Conservation (phyloP, 2,113 vertebrate species). For the Centropristis striata region DNA sequence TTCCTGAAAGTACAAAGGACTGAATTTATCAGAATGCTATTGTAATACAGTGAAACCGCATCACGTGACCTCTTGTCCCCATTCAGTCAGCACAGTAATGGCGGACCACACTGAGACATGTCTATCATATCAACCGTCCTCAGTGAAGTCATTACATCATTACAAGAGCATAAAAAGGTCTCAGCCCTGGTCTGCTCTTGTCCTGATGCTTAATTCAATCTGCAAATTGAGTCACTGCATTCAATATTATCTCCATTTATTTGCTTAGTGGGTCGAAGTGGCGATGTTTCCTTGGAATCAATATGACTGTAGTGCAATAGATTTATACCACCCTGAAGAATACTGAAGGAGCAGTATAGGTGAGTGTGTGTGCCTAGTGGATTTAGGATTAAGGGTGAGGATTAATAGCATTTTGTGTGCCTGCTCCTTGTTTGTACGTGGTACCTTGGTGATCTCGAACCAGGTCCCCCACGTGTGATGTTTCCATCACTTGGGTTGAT, state of each 20-base stretch:
- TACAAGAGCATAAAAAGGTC: conserved; percentile 45
- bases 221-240: conserved; percentile 60
- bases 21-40: conserved; percentile 13
- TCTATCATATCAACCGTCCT: conserved; percentile 19
- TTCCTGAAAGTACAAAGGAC: conserved; percentile 46
- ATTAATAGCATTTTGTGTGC: conserved; percentile 26
- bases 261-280: conserved; percentile 41
- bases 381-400: conserved; percentile 4
- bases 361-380: not conserved
- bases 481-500: not conserved
- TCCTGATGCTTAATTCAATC: conserved; percentile 64
- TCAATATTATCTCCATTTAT: conserved; percentile 60
- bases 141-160: conserved; percentile 46
- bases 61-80: not conserved
- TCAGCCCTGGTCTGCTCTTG: conserved; percentile 22
- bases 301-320: conserved; percentile 7
- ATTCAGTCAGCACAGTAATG: not conserved
- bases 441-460: not conserved
- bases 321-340: conserved; percentile 11
- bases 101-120: not conserved
- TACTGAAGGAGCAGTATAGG: not conserved
- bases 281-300: conserved; percentile 41
- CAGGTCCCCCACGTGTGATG: not conserved
- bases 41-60: conserved; percentile 22
- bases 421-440: conserved; percentile 8